Evolutionary conservation across 64 coral and sea anemone species (phyloP), one percentile per base, ranked within the genome.

Genomic region (Pachyseris speciosa): DNA sequence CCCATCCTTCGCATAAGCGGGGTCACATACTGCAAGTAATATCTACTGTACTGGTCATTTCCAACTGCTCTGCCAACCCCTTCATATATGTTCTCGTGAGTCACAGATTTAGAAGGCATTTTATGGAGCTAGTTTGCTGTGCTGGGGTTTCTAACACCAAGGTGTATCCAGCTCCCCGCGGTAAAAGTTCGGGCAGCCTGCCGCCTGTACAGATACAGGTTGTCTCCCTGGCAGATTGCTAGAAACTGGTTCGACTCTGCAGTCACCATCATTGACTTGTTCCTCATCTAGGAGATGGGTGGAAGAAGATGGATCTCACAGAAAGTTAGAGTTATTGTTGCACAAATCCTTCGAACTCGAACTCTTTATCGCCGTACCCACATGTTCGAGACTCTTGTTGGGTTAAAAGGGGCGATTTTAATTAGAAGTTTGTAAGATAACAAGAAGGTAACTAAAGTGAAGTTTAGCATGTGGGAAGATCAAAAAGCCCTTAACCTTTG

Each of bases 1-100:
- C 61, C 74, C 39, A 44, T 5, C 49, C 9, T 34, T n/a, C 48
- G 7, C 37, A 37, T 12, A 15, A 37, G 5, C 33, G 59, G 24
- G 73, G 74, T 2, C 57, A 90, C 40, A 7, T 42, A 42, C 17
- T 79, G 20, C 36, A 57, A 16, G 12, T 68, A 1, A 45, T 69
- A 5, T 90, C 87, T 5, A 64, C 75, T 10, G 24, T 47, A 4
- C 45, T 79, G n/a, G 70, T 71, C 9, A 30, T 72, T n/a, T 34
- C 49, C 20, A 90, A 90, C 37, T 64, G 52, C 40, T 19, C 87
- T 1, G 22, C 38, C 33, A 90, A 90, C 37, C 87, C 87, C 0
- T 51, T 60, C 24, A 80, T 90, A 34, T 90, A 90, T 16, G 75
- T 51, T 1, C 16, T 90, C 19, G 72, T 66, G 25, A 90, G 73